Base-by-base conservation (phyloP, 2,888 invertebrate genomes). In the Leucophenga montana region DNA sequence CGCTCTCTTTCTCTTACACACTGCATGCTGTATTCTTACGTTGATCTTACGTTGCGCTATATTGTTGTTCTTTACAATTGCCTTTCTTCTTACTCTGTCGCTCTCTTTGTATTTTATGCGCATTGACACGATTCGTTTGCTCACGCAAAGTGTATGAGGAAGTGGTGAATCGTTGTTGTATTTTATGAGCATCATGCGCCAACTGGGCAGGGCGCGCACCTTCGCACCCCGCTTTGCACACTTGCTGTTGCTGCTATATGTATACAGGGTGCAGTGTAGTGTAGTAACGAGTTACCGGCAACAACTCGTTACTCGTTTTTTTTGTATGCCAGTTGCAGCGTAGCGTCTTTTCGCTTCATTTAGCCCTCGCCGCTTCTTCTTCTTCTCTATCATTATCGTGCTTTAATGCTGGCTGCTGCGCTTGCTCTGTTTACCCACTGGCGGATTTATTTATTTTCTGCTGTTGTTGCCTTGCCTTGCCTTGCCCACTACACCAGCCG, bases 381-480 rank as follows among this genome's bases (percentile, higher is more conserved):
- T 54, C 14, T n/a, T 54, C 18, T 11, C 5, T 6, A 54, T 54
- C 54, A 54, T 39, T 50, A 56, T 31, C 3, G 16, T 67, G 59
- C 33, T 70, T 46, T 61, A 59, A 56, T 65, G 66, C 66, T 66
- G 69, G 66, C 66, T 66, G 69, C 67, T 68, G 70, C 79, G 67
- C 76, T 72, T 82, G 84, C 85, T 85, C 84, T 84, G 83, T 83
- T 84, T 84, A 84, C 84, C 85, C 84, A 84, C 84, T 84, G 84
- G 76, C 83, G 80, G 85, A 82, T 84, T 85, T 84, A 82, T 84
- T 85, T 84, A 79, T 85, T 83, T 79, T 74, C 78, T 78, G 80
- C 69, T 74, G 78, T 73, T 73, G 73, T 66, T 70, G 66, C 67
- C 75, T 57, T 27, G 14, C 57, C 20, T 22, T 57, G 64, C 22